Base-by-base conservation (phyloP, 2,113 vertebrate species). In the Chloropsis cyanopogon region DNA sequence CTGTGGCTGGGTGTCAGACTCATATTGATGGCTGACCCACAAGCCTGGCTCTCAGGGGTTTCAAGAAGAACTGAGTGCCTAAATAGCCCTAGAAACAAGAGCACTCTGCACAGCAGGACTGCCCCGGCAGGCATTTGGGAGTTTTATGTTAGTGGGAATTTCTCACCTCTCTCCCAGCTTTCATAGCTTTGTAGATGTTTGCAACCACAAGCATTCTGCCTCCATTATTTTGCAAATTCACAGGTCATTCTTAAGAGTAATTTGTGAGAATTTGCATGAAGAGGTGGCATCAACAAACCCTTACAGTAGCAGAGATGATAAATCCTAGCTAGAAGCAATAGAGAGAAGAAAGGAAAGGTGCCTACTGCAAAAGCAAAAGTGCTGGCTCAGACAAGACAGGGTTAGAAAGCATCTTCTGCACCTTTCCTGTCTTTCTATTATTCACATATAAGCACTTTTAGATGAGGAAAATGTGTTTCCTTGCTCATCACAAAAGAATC, bases 71-170 rank as follows among this genome's bases (percentile, higher is more conserved):
- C 24, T 4, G 23, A 16, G 23, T 12, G 10, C 22, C 46, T 39
- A 35, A 42, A 39, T 4, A 41, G 14, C 10, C 1, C 5, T 26
- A 47, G 57, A 71, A 92, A 29, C 7, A 42, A 33, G 18, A 88
- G 26, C 0, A 0, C 12, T 68, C 16, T 68, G 23, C 23, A 3
- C 0, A 2, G 31, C 50, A 44, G 41, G 29, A 29, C 59, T 77
- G 39, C 28, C 39, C 7, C 0, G 39, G 9, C 16, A 11, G 17
- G 5, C 8, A 3, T 13, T n/a, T 22, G n/a, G 20, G 37, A 88
- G n/a, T 68, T 77, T 77, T 60, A 60, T 4, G 46, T 72, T 33
- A 69, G 10, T 31, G 24, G 42, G 20, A 80, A 54, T 61, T 83
- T 89, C 26, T 88, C 37, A 64, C 4, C 21, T 61, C 12, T 53